A percentile compares a stretch with the other conserved stretches of the same genome.
Conservation (phyloP, 2,797 vertebrate species). For the Sandelia bainsii region DNA sequence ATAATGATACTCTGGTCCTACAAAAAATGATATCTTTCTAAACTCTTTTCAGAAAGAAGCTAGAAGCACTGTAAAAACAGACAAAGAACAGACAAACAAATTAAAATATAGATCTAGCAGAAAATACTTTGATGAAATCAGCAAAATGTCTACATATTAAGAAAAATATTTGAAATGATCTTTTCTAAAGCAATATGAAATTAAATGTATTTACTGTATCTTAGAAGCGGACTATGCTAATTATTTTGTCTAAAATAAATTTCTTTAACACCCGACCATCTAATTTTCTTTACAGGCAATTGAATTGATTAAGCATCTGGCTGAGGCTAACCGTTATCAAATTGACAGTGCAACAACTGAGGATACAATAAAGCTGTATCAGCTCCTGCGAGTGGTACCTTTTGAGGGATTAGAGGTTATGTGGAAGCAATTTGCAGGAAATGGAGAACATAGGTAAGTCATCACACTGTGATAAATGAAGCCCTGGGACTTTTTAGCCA, state of each 20-base stretch:
- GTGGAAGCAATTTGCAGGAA: conserved; percentile 83
- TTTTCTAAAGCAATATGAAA: not conserved
- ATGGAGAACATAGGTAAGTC: conserved; percentile 80
- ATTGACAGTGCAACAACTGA: conserved; percentile 80
- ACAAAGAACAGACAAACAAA: not conserved
- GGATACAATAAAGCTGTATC: conserved; percentile 82
- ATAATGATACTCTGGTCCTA: not conserved
- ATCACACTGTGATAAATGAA: not conserved
- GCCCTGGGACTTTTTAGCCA: too few species aligned
- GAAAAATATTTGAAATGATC: not conserved
- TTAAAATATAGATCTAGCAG: not conserved
- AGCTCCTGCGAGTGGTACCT: conserved; percentile 80
- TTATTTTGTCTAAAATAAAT: not conserved
- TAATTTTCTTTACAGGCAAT: conserved; percentile 76
- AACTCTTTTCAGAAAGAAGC: not conserved
- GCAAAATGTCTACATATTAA: not conserved
- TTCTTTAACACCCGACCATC: not conserved
- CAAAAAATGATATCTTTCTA: not conserved
- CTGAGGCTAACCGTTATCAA: conserved; percentile 79
- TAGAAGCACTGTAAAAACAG: not conserved
- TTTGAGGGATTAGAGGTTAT: conserved; percentile 80
- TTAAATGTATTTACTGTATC: not conserved
- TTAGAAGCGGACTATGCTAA: not conserved
- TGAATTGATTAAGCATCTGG: conserved; percentile 83
- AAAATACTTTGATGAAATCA: not conserved